Conservation (phyloP, 2,113 vertebrate genomes). For the Callospermophilus lateralis region DNA sequence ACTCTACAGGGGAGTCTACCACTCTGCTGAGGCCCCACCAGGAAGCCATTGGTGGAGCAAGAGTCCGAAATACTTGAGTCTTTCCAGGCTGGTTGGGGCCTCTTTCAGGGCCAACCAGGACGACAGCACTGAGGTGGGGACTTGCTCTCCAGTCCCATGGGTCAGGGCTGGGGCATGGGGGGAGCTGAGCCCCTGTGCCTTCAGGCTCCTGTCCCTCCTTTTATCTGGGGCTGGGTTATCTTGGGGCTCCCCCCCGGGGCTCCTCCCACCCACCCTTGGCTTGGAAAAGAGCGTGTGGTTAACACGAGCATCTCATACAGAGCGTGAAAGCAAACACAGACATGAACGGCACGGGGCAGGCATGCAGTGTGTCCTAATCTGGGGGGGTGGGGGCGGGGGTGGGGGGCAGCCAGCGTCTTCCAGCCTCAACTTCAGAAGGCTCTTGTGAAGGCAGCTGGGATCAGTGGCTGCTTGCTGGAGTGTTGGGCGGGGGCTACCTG, state of each 20-base stretch:
- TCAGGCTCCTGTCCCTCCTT: slow-evolving; percentile 77
- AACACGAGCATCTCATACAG: slow-evolving; percentile 72
- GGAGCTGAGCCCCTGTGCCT: slow-evolving; percentile 63
- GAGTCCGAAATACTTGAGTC: background rate
- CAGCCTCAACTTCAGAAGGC: slow-evolving; percentile 67
- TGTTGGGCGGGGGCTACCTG: background rate
- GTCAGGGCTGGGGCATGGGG: background rate
- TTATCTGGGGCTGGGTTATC: slow-evolving; percentile 27
- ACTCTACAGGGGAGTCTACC: background rate
- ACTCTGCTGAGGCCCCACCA: background rate
- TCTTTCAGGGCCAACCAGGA: background rate
- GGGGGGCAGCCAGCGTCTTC: background rate
- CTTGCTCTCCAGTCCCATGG: background rate
- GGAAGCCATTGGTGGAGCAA: background rate
- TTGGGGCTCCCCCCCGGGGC: slow-evolving; percentile 58
- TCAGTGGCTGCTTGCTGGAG: slow-evolving; percentile 70
- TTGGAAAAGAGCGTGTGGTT: slow-evolving; percentile 13
- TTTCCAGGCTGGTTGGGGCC: background rate
- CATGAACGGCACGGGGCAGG: slow-evolving; percentile 72
- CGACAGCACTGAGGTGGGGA: background rate
- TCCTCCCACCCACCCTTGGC: slow-evolving; percentile 54
- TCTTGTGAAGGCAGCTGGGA: slow-evolving; percentile 34
- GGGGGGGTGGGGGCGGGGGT: background rate
- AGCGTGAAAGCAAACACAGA: slow-evolving; percentile 74
- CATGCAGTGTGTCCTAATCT: slow-evolving; percentile 81